These are phyloP conservation scores for Noctua fimbriata DNA, from an alignment of 2,888 invertebrate species.

Conservation along the genomic window DNA sequence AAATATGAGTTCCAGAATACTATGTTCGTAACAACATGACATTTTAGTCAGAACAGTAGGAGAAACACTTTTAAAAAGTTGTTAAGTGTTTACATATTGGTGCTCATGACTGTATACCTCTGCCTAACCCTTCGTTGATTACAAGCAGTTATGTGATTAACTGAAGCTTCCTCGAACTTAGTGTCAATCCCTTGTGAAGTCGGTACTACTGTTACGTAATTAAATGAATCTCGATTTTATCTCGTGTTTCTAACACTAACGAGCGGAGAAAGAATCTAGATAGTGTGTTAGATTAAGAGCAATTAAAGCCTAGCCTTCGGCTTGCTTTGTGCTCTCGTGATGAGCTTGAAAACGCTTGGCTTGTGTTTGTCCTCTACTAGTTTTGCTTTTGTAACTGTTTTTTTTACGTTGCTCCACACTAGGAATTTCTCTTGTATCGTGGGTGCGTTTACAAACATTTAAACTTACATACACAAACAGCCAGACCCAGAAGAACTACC, in stretches of 20 bases:
- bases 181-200: conserved; percentile 55
- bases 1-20: too few species aligned
- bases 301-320: conserved; percentile 78
- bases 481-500: too few species aligned
- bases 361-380: conserved; percentile 54
- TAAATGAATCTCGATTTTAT: conserved; percentile 78
- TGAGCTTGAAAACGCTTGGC: conserved; percentile 69
- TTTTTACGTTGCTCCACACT: neutral
- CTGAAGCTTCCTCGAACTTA: conserved; percentile 53
- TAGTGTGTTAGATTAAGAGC: conserved; percentile 81
- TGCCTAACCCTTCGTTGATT: neutral
- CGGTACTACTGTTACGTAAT: conserved; percentile 72
- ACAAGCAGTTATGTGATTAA: conserved; percentile 8
- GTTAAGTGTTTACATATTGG: too few species aligned
- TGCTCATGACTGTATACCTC: neutral
- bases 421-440: too few species aligned
- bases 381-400: neutral
- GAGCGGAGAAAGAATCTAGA: conserved; percentile 81
- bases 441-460: too few species aligned
- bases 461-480: too few species aligned
- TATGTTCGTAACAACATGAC: too few species aligned
- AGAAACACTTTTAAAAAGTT: too few species aligned
- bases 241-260: conserved; percentile 76
- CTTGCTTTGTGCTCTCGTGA: conserved; percentile 77
- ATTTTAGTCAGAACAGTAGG: too few species aligned